Evolutionary conservation across 2,797 vertebrate genomes (phyloP).

Genomic region (Propithecus perrieri): DNA sequence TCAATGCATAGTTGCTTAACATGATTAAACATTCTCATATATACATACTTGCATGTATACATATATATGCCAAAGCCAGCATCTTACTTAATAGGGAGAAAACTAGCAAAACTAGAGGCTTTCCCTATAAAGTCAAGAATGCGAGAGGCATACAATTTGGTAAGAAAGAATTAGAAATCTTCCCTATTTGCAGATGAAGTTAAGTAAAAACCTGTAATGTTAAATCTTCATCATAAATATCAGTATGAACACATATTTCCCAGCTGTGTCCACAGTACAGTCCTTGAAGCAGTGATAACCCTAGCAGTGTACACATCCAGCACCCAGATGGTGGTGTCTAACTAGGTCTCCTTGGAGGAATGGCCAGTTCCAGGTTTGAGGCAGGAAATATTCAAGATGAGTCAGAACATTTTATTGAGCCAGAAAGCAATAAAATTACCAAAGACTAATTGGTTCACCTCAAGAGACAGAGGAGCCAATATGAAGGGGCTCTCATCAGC

Average conservation of each 20-base stretch:
- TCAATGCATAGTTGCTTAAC: background rate
- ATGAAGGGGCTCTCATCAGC: background rate
- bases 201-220: background rate
- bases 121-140: background rate
- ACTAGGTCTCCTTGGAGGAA: background rate
- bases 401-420: background rate
- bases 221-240: background rate
- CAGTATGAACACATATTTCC: background rate
- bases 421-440: background rate
- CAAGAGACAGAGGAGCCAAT: background rate
- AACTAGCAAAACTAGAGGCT: background rate
- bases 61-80: background rate
- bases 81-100: background rate
- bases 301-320: background rate
- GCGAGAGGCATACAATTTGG: background rate
- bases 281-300: background rate
- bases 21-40: background rate
- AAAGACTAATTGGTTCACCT: background rate
- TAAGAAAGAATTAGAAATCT: background rate
- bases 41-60: background rate
- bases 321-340: too few relatives aligned
- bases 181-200: background rate
- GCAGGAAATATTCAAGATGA: background rate
- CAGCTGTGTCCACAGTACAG: background rate
- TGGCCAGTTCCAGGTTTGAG: background rate